Evolutionary conservation across 2,888 invertebrate genomes (phyloP), one percentile per base, ranked within the genome.

Genomic region (Meloe dianella): DNA sequence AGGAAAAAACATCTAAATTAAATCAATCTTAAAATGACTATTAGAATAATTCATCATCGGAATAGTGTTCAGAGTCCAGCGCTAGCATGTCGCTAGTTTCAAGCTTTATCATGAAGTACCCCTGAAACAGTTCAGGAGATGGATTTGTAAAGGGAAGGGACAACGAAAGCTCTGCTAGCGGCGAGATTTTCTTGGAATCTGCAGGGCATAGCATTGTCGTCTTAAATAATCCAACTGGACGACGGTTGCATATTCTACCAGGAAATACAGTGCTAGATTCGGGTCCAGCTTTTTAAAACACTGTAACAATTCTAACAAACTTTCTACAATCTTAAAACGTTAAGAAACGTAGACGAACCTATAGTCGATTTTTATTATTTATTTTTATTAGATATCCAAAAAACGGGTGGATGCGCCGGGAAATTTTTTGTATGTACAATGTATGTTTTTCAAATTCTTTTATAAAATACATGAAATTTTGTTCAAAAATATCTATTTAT

Each of bases 151-250:
- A 2, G 54, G 12, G 24, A 24, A 22, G 24, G 17, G 77, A 75
- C 74, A 77, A 78, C 75, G 77, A 76, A 77, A 75, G 77, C 74
- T 74, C 75, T 71, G 74, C 71, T 74, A 73, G 74, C 74, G 73
- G 74, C 75, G 75, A 79, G 79, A 79, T 80, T 79, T 79, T 75
- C 76, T 73, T 73, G 75, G 78, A 79, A 78, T 79, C 78, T 77
- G 76, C 74, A 76, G 75, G 75, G 75, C 76, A 77, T 74, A 75
- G 75, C 73, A 71, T 73, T 73, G 79, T 77, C 78, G 76, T 76
- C 79, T 79, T 78, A 77, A 79, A 80, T 80, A 79, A 80, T 78
- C 79, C 77, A 77, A 72, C 73, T 72, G 75, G 73, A 69, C 71
- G 74, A 74, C 71, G 68, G 61, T 64, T 68, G 68, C 68, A 68